These are phyloP conservation scores for Mellilla xanthometata DNA, from an alignment of 2,888 invertebrate genomes.

Conservation along the genomic window DNA sequence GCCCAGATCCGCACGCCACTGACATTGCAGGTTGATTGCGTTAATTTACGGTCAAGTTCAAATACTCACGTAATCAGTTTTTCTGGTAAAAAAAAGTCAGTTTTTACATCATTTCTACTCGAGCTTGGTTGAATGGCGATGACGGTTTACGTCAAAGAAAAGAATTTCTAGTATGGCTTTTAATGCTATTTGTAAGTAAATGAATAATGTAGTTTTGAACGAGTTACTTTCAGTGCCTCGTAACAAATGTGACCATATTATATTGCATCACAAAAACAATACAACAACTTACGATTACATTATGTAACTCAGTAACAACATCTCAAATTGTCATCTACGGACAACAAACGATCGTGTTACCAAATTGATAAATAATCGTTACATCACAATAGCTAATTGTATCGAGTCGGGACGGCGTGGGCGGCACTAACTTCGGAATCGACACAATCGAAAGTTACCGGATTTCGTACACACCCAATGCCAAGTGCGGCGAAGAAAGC, in stretches of 20 bases:
- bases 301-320: constrained; percentile 19
- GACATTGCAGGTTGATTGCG: constrained; percentile 36
- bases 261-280: constrained; percentile 11
- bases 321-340: constrained; percentile 29
- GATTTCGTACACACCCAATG: constrained; percentile 76
- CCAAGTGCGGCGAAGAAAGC: constrained; percentile 81
- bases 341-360: constrained; percentile 46
- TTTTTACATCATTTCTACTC: constrained; percentile 2
- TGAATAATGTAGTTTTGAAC: too few relatives aligned
- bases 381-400: constrained; percentile 66
- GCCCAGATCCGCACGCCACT: constrained; percentile 39
- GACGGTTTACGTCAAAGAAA: not conserved
- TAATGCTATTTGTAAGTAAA: too few relatives aligned
- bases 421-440: constrained; percentile 46
- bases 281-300: constrained; percentile 10
- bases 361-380: constrained; percentile 56
- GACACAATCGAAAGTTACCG: constrained; percentile 77
- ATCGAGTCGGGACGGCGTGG: constrained; percentile 45
- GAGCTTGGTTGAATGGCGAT: not conserved
- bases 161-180: not conserved
- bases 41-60: constrained; percentile 39
- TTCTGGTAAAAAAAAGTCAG: constrained; percentile 7
- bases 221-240: too few relatives aligned
- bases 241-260: not conserved
- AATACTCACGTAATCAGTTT: constrained; percentile 23